A percentile compares a stretch with the other conserved stretches of the same genome.
These are phyloP conservation scores for Nasonia longicornis DNA, from an alignment of 1,140 invertebrate species.

Conservation along the genomic window DNA sequence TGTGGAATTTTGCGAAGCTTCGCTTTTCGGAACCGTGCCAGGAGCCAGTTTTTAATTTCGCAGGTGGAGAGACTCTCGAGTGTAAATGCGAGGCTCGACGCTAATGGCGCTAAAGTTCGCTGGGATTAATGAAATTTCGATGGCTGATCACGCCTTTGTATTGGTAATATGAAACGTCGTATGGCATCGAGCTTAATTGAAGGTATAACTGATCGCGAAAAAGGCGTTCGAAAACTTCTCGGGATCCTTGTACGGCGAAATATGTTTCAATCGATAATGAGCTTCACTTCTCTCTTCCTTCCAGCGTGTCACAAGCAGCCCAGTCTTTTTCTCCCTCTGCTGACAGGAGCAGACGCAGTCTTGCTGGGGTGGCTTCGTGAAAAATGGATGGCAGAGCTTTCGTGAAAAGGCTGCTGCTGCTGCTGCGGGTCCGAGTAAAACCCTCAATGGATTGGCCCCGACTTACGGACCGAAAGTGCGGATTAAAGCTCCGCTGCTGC, in stretches of 20 bases:
- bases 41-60: not conserved
- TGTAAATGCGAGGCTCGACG: not conserved
- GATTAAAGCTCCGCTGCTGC: constrained; percentile 1
- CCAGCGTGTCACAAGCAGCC: not conserved
- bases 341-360: not conserved
- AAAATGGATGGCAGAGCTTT: constrained; percentile 11
- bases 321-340: not conserved
- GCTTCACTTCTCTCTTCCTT: not conserved
- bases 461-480: not conserved
- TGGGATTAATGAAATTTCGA: not conserved
- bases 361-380: constrained; percentile 1
- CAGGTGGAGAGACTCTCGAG: not conserved
- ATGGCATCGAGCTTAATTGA: not conserved
- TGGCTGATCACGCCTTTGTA: not conserved
- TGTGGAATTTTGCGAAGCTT: not conserved
- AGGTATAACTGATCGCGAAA: not conserved
- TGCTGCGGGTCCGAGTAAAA: constrained; percentile 5
- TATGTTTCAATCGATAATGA: constrained; percentile 25
- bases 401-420: not conserved
- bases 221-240: too few species aligned
- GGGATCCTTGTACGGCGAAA: not conserved
- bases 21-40: constrained; percentile 10
- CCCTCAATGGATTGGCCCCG: constrained; percentile 2
- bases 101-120: not conserved
- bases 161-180: not conserved